Evolutionary conservation across 92 coral and sea anemone genomes (phyloP).

Genomic region (Palythoa heliodiscus): DNA sequence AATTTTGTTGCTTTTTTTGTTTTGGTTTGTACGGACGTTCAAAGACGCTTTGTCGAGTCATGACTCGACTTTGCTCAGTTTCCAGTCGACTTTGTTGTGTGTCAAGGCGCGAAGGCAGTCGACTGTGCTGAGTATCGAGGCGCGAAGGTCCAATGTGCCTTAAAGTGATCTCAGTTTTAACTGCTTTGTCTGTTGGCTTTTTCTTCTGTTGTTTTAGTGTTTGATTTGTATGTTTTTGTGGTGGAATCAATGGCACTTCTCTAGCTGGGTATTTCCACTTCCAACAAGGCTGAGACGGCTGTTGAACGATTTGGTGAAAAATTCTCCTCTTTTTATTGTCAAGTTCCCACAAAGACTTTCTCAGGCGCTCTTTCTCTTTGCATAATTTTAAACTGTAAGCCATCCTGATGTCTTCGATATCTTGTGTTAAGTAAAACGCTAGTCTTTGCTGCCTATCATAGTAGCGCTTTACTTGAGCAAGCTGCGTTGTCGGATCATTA

Average conservation of each 20-base stretch:
- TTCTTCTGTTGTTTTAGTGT: slow-evolving; percentile 11
- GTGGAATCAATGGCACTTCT: slow-evolving; percentile 14
- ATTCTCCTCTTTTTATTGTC: slow-evolving; percentile 84
- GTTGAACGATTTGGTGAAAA: slow-evolving; percentile 74
- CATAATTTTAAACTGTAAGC: slow-evolving; percentile 74
- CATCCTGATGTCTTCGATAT: slow-evolving; percentile 80
- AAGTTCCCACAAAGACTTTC: slow-evolving; percentile 95
- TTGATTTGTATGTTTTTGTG: slow-evolving; percentile 2
- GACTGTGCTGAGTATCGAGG: slow-evolving; percentile 35
- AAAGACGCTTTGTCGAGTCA: slow-evolving; percentile 24
- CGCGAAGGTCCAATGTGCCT: slow-evolving; percentile 9
- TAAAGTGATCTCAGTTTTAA: background rate
- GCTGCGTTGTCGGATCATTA: slow-evolving; percentile 75
- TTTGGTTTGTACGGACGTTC: slow-evolving; percentile 17
- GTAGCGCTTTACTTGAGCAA: slow-evolving; percentile 76
- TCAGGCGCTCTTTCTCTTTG: slow-evolving; percentile 72
- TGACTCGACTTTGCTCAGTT: slow-evolving; percentile 31
- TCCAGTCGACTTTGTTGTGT: slow-evolving; percentile 40
- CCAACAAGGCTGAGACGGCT: slow-evolving; percentile 41
- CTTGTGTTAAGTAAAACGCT: slow-evolving; percentile 62
- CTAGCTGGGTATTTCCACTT: slow-evolving; percentile 22
- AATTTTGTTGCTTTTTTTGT: slow-evolving; percentile 5
- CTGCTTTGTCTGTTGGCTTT: slow-evolving; percentile 4
- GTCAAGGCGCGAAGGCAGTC: background rate
- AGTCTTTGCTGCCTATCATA: slow-evolving; percentile 72